Conservation (phyloP, 2,888 invertebrate species). For the Adineta ricciae region DNA sequence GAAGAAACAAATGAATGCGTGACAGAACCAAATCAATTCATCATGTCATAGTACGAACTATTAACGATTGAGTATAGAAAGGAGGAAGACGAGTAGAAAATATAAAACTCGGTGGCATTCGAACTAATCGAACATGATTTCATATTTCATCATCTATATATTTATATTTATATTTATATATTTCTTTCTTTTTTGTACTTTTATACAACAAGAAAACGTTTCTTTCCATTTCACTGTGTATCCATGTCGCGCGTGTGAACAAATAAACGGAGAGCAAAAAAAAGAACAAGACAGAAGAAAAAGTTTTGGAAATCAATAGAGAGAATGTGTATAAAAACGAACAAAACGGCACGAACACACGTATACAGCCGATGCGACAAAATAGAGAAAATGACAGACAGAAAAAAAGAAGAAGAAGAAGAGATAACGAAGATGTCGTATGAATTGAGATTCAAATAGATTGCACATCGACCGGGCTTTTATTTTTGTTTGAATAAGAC, state of each 20-base stretch:
- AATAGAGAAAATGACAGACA: background rate
- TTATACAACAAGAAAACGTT: background rate
- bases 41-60: background rate
- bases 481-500: background rate
- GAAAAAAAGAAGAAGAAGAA: background rate
- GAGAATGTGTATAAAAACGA: conserved; percentile 9
- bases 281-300: background rate
- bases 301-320: background rate
- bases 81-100: background rate
- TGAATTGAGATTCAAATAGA: conserved; percentile 13
- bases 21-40: background rate
- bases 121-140: background rate
- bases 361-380: conserved; percentile 15
- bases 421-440: background rate
- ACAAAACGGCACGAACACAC: conserved; percentile 13
- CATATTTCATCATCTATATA: background rate
- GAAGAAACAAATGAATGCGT: background rate
- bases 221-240: background rate
- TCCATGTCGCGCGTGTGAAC: background rate
- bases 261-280: background rate
- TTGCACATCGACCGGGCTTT: conserved; percentile 12
- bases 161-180: background rate
- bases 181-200: background rate
- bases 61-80: background rate
- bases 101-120: background rate